Conservation (phyloP, 64 coral and sea anemone genomes). For the Porites australiensis region DNA sequence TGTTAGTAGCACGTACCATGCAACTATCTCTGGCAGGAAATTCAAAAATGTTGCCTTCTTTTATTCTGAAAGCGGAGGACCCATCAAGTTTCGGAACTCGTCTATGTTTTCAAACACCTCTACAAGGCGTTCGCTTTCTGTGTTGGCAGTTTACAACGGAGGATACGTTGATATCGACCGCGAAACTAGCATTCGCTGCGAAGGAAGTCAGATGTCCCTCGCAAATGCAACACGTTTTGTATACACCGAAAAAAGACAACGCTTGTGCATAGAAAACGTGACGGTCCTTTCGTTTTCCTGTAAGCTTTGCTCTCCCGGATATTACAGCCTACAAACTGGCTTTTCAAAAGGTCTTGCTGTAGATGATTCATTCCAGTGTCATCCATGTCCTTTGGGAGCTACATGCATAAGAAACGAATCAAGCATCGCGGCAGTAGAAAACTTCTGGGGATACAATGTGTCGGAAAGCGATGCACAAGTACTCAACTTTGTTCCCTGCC, state of each 20-base stretch:
- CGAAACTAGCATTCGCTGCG: constrained; percentile 36
- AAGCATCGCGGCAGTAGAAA: no score
- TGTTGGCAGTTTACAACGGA: constrained; percentile 32
- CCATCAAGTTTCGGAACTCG: constrained; percentile 40
- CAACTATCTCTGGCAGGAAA: not conserved
- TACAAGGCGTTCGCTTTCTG: not conserved
- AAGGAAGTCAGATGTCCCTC: constrained; percentile 48
- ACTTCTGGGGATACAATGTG: no score
- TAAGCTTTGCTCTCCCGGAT: constrained; percentile 42
- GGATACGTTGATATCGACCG: constrained; percentile 46
- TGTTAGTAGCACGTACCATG: not conserved
- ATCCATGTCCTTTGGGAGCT: constrained; percentile 73
- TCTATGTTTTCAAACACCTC: constrained; percentile 25
- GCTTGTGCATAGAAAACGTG: constrained; percentile 35
- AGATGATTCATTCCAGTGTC: constrained; percentile 1
- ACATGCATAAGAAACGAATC: constrained; percentile 17
- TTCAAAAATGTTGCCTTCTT: constrained; percentile 33
- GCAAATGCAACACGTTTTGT: constrained; percentile 17
- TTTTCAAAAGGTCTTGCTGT: not conserved
- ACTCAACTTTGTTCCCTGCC: no score
- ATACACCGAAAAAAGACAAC: not conserved
- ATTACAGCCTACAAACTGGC: constrained; percentile 77
- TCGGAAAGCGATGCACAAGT: no score
- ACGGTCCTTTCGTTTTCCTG: constrained; percentile 36
- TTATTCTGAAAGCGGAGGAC: constrained; percentile 15